Evolutionary conservation across 2,888 invertebrate genomes (phyloP).

Genomic region (Dasypolia templi): DNA sequence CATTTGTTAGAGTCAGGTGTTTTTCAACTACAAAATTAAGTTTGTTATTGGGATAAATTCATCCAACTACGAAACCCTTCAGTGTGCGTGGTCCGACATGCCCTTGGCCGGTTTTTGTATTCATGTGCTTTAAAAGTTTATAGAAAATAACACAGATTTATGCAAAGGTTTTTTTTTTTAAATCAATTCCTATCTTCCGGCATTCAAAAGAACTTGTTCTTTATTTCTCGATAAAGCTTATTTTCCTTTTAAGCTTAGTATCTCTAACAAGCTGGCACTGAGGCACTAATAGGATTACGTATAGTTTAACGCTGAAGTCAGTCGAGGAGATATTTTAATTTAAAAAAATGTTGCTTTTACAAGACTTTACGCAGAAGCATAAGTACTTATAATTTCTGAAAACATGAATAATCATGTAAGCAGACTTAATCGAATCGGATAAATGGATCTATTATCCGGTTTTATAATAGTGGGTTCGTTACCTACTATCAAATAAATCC

Average conservation of each 20-base stretch:
- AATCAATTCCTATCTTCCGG: constrained; percentile 29
- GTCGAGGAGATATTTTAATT: constrained; percentile 5
- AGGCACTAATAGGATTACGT: constrained; percentile 43
- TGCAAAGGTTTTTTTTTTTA: constrained; percentile 31
- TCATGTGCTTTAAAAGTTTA: background rate
- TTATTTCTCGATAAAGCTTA: constrained; percentile 11
- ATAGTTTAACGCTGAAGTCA: constrained; percentile 26
- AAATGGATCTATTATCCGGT: constrained; percentile 18
- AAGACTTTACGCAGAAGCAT: constrained; percentile 5
- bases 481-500: constrained; percentile 51
- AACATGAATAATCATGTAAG: constrained; percentile 16
- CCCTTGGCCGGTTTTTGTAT: too few relatives aligned
- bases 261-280: constrained; percentile 24
- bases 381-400: constrained; percentile 13
- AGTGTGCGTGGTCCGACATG: too few relatives aligned
- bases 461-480: constrained; percentile 13
- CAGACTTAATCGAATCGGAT: background rate
- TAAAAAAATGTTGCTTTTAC: constrained; percentile 5
- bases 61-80: too few relatives aligned
- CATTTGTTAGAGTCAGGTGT: too few relatives aligned
- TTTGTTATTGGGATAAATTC: too few relatives aligned
- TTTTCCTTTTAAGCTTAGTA: constrained; percentile 11
- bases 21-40: too few relatives aligned
- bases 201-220: constrained; percentile 4
- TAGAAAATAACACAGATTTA: constrained; percentile 27